A percentile compares a stretch with the other conserved stretches of the same genome.
These are phyloP conservation scores for Aphis gossypii DNA, from an alignment of 1,140 invertebrate genomes.

Conservation along the genomic window DNA sequence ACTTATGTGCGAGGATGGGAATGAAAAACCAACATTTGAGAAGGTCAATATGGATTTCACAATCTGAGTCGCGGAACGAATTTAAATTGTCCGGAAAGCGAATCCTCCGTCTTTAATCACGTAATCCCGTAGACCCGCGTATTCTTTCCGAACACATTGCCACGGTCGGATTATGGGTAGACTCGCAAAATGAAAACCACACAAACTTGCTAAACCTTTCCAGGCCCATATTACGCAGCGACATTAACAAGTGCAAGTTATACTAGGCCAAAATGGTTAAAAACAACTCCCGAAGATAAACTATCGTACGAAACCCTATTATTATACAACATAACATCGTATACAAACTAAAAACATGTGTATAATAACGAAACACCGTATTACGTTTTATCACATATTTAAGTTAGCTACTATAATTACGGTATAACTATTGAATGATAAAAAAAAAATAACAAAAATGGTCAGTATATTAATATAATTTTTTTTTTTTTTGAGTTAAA, in stretches of 20 bases:
- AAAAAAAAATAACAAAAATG: background rate
- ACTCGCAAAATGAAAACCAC: conserved; percentile 17
- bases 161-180: background rate
- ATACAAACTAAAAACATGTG: background rate
- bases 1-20: background rate
- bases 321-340: background rate
- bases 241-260: conserved; percentile 19
- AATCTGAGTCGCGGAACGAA: conserved; percentile 22
- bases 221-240: background rate
- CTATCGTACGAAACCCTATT: background rate
- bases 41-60: conserved; percentile 45
- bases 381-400: background rate
- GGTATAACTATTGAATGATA: too few species aligned
- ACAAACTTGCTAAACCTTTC: background rate
- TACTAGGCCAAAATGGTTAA: background rate
- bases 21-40: conserved; percentile 40
- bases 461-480: background rate
- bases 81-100: conserved; percentile 41
- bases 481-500: background rate
- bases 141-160: conserved; percentile 21
- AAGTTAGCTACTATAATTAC: background rate
- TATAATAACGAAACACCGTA: background rate
- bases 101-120: conserved; percentile 23
- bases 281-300: background rate
- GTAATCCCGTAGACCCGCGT: background rate